These are phyloP conservation scores for Lathronympha strigana DNA, from an alignment of 2,888 invertebrate genomes.

Conservation along the genomic window DNA sequence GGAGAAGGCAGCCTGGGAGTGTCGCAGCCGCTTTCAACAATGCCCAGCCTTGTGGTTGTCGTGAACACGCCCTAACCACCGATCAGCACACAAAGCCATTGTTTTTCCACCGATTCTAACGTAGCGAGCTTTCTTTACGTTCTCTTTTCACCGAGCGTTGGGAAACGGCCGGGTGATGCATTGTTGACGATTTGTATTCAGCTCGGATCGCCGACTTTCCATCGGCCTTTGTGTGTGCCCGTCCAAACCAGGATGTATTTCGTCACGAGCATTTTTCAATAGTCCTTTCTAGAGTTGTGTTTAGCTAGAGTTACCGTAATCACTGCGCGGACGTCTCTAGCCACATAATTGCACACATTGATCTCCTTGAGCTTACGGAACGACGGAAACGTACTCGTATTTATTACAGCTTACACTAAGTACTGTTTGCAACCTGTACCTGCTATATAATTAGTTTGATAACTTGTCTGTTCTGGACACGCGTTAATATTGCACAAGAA, in stretches of 20 bases:
- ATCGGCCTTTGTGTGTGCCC: conserved; percentile 69
- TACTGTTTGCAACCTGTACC: conserved; percentile 53
- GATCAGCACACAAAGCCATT: conserved; percentile 41
- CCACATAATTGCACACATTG: conserved; percentile 69
- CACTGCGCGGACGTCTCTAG: conserved; percentile 39
- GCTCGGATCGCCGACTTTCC: conserved; percentile 72
- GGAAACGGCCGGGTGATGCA: conserved; percentile 72
- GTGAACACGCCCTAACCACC: conserved; percentile 43
- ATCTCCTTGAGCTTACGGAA: conserved; percentile 78
- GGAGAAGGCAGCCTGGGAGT: conserved; percentile 50
- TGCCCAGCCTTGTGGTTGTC: conserved; percentile 58
- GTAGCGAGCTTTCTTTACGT: conserved; percentile 67
- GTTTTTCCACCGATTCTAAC: conserved; percentile 37
- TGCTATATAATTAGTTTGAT: conserved; percentile 47
- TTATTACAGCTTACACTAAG: conserved; percentile 56
- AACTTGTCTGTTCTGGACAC: conserved; percentile 56
- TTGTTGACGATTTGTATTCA: conserved; percentile 80
- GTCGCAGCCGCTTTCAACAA: conserved; percentile 65
- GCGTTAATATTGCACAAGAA: conserved; percentile 41
- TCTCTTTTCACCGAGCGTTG: conserved; percentile 69
- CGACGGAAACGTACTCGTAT: conserved; percentile 65
- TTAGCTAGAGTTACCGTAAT: conserved; percentile 41
- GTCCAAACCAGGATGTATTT: conserved; percentile 60
- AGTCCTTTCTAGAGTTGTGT: conserved; percentile 33
- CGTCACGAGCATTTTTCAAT: conserved; percentile 38